A percentile compares a stretch with the other conserved stretches of the same genome.
These are phyloP conservation scores for Paratrypauchen microcephalus DNA, from an alignment of 2,797 vertebrate species.

Conservation along the genomic window DNA sequence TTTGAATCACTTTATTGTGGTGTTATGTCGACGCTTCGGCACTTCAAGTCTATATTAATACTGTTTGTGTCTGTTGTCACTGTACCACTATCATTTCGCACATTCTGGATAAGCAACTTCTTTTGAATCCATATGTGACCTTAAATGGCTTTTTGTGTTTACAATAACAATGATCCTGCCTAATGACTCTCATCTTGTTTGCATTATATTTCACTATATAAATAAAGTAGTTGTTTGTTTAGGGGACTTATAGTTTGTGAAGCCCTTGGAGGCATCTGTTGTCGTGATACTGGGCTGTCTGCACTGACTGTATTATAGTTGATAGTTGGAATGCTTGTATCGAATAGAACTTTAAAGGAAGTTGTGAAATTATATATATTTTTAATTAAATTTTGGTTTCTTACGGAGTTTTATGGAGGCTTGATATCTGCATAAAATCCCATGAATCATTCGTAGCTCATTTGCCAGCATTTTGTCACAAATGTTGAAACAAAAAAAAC, in stretches of 20 bases:
- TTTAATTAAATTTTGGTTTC: not conserved
- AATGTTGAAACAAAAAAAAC: not conserved
- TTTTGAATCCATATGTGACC: constrained; percentile 4
- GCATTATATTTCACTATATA: not conserved
- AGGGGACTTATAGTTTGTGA: not conserved
- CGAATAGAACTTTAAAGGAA: not conserved
- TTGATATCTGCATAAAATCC: not conserved
- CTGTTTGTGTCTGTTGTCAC: constrained; percentile 10
- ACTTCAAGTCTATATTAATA: not conserved
- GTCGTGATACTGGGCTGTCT: not conserved
- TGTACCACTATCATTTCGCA: not conserved
- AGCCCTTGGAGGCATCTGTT: not conserved
- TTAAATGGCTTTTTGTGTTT: constrained; percentile 6
- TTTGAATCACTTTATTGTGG: constrained; percentile 6
- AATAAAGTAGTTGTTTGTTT: not conserved
- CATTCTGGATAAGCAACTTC: not conserved
- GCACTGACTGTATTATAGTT: not conserved
- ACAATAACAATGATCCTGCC: constrained; percentile 1
- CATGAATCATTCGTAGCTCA: not conserved
- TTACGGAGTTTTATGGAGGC: not conserved
- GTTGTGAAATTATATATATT: too few species aligned
- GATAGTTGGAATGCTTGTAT: not conserved
- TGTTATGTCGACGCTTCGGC: constrained; percentile 3
- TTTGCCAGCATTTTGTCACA: not conserved
- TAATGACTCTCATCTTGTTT: not conserved